Evolutionary conservation across 2,888 invertebrate genomes (phyloP).

Genomic region (Ochropleura leucogaster): DNA sequence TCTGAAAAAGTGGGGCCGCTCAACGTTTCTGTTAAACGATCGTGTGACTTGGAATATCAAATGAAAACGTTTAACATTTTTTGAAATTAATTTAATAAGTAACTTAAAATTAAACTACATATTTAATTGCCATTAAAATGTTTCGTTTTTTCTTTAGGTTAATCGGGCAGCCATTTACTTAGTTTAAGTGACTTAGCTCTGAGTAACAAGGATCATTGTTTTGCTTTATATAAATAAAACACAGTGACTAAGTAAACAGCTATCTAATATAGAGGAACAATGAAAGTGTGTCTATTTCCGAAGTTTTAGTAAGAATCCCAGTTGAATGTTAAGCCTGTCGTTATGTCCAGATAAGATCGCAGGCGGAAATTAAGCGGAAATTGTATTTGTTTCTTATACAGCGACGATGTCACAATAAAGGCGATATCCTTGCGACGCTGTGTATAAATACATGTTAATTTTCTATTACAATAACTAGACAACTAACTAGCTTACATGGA

Average conservation of each 20-base stretch:
- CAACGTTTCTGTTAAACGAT: no score
- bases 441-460: conserved; percentile 77
- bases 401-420: conserved; percentile 81
- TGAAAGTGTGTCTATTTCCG: conserved; percentile 79
- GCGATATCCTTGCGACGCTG: conserved; percentile 68
- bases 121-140: no score
- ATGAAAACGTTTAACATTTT: no score
- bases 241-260: conserved; percentile 40
- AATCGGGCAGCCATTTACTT: not conserved
- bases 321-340: conserved; percentile 84
- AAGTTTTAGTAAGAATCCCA: conserved; percentile 78
- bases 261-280: conserved; percentile 66
- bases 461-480: conserved; percentile 64
- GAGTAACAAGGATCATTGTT: not conserved
- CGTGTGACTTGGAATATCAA: no score
- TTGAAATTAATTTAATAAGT: no score
- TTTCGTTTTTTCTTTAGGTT: not conserved
- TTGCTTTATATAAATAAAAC: conserved; percentile 1
- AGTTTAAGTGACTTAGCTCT: not conserved
- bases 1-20: no score
- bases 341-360: conserved; percentile 86
- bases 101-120: no score
- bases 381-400: conserved; percentile 89
- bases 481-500: conserved; percentile 6
- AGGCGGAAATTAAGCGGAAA: conserved; percentile 89